Base-by-base conservation (phyloP, 2,888 invertebrate species). In the Lomographa bimaculata region DNA sequence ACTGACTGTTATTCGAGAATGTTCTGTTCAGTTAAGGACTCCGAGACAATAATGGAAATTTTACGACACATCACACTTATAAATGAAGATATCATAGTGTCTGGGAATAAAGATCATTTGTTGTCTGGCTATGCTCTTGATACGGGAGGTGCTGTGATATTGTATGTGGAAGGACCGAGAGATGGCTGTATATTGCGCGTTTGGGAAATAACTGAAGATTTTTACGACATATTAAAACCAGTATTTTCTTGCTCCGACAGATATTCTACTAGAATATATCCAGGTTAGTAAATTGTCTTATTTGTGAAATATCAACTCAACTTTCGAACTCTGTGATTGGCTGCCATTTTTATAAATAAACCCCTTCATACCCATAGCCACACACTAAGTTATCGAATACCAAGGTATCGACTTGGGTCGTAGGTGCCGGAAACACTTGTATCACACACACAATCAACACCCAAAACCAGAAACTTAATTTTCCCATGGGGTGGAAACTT, bases 91-190 rank as follows among this genome's bases (percentile, higher is more conserved):
- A 27, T 64, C 5, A 17, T 56, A 6, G 10, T 33, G 11, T 40
- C 39, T 5, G 54, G 45, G 0, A 52, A 44, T 2, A 63, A 16
- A 38, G 45, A 64, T 3, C 59, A 71, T 4, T 32, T 71, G 17
- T 39, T 89, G 18, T 78, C 86, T 9, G 87, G 87, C 2, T 87
- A 86, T 52, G 72, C 70, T 11, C 9, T 86, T n/a, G 83, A 87
- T 48, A 68, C 71, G 1, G 80, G 84, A 0, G 64, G 69, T 36
- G 47, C 48, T 4, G 69, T 73, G 0, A 8, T 86, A 5, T 57
- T 86, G 25, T 87, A 63, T 27, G 35, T 84, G 1, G 87, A 89
- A 60, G 87, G 87, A 2, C 71, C 64, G 19, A 72, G 60, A 39
- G 76, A 85, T 44, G 76, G 80, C 0, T 33, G 64, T 1, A 79